Base-by-base conservation (phyloP, 23 tunicate species). In the Oikopleura vanhoeffeni region DNA sequence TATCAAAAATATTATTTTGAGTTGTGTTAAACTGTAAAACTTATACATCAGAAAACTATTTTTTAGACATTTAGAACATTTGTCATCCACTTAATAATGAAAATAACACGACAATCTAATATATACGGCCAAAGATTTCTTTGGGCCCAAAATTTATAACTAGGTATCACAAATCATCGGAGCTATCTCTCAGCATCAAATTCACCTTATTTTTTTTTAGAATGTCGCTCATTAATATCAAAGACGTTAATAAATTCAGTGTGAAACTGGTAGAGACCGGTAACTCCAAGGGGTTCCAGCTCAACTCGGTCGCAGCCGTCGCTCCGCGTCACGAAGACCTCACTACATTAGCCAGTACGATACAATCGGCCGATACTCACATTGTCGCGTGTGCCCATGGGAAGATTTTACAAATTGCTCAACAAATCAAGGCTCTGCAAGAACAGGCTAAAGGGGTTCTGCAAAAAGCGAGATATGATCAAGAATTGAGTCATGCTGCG, bases 401-500 rank as follows among this genome's bases (percentile, higher is more conserved):
- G 18, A 49, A 49, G 18, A 8, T 49, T 8, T 18, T 49, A 18
- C 60, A 49, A 49, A 49, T 49, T 18, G 60, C 60, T 8, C 8
- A 49, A 8, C 60, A 49, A 49, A 49, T 49, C 60, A 49, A 49
- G 18, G 18, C 18, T 8, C 60, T 49, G 8, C 60, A 49, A 18
- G 18, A 49, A 18, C 86, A 91, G 89, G 98, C 98, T 0, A 84
- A 41, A 3, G 75, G 77, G 57, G 91, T 90, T 40, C 85, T 93
- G 39, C 91, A 93, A 85, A 91, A 90, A 83, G 86, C 98, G 40
- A 93, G 88, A 83, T 67, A 92, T 75, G 98, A 93, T 88, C 94
- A 92, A 1, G 91, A 93, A 0, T 82, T 93, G 2, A 91, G 88
- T 87, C 98, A 93, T 88, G 98, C 98, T 1, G 98, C 98, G n/a